A percentile compares a stretch with the other conserved stretches of the same genome.
Conservation (phyloP, 2,797 vertebrate species). For the Centropyge bicolor region DNA sequence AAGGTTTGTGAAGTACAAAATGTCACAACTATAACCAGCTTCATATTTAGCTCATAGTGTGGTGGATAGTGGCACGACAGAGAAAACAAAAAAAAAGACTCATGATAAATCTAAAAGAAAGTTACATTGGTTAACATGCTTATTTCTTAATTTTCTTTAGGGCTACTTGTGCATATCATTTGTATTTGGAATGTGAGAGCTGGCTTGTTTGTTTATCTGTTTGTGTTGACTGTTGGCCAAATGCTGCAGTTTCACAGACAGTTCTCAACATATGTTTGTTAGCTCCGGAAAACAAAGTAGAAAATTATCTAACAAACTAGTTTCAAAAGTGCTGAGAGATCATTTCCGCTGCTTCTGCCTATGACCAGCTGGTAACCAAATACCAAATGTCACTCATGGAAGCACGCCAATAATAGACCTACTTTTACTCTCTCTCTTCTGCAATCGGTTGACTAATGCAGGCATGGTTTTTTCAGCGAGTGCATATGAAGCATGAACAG, state of each 20-base stretch:
- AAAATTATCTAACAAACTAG: not conserved
- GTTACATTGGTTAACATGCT: not conserved
- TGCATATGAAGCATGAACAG: slow-evolving; percentile 8
- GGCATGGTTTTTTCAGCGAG: not conserved
- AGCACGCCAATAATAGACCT: not conserved
- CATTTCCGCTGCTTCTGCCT: not conserved
- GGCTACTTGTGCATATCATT: not conserved
- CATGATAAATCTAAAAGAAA: not conserved
- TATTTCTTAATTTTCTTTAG: not conserved
- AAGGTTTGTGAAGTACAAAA: not conserved
- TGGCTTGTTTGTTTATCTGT: not conserved
- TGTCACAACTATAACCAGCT: not conserved
- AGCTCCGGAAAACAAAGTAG: not conserved
- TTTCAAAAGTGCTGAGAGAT: slow-evolving; percentile 1
- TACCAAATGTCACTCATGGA: not conserved
- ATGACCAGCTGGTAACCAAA: slow-evolving; percentile 17
- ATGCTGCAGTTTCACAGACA: not conserved
- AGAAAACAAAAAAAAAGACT: not conserved
- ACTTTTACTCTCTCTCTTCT: slow-evolving; percentile 3
- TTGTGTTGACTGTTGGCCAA: not conserved
- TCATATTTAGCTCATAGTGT: not conserved
- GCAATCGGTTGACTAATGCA: not conserved
- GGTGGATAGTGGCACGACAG: slow-evolving; percentile 7
- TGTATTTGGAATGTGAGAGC: not conserved
- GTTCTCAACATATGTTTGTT: not conserved